Conservation (phyloP, 37 sponge, comb jelly and placozoan species). For the Spongilla lacustris region DNA sequence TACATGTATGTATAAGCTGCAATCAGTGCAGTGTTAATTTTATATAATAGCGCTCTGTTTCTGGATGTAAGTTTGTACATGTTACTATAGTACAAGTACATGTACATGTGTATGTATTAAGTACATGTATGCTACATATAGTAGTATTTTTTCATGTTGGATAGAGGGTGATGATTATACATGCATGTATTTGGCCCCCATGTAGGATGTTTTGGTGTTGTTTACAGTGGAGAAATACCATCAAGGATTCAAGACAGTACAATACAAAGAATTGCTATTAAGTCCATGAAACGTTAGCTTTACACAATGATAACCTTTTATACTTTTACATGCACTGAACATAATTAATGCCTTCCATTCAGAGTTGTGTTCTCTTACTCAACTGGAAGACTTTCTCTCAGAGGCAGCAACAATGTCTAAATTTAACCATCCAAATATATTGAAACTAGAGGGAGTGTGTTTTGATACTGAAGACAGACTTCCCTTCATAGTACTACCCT, state of each 20-base stretch:
- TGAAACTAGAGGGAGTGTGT: constrained; percentile 31
- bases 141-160: no score
- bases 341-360: no score
- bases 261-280: background rate
- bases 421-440: constrained; percentile 31
- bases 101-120: background rate
- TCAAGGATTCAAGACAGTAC: background rate
- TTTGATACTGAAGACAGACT: constrained; percentile 31
- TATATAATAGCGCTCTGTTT: no score
- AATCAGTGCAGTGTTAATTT: no score
- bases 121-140: background rate
- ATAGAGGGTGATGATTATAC: background rate
- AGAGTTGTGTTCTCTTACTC: background rate
- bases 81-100: no score
- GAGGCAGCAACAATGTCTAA: constrained; percentile 18
- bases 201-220: background rate
- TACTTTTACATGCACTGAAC: no score
- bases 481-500: constrained; percentile 15
- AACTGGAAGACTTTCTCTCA: constrained; percentile 15
- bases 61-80: no score
- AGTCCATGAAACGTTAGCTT: background rate
- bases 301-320: background rate
- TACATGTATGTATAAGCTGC: no score
- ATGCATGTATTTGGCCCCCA: background rate
- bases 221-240: background rate